Evolutionary conservation across 1,140 invertebrate genomes (phyloP), one percentile per base, ranked within the genome.

Genomic region (Kradibia gibbosae): DNA sequence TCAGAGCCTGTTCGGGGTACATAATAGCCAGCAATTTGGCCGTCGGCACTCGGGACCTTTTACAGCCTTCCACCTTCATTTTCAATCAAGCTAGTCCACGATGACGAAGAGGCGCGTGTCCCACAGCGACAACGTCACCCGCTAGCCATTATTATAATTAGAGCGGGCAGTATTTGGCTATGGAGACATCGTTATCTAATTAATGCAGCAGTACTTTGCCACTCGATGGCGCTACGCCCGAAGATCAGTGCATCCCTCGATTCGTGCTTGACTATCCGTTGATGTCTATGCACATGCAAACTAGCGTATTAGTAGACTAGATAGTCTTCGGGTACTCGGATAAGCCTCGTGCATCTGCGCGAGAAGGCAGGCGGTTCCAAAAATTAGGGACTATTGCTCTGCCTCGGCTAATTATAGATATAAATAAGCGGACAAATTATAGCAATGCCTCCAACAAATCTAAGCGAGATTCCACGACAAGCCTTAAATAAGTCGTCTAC

Each of bases 111-210:
- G 25, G 34, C 22, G 22, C 60, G 55, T 77, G 72, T 45, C 34
- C 31, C 25, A 57, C 28, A n/a, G 73, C 50, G 82, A 53, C 81
- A 82, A 83, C 83, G 79, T 50, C 82, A 57, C 67, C 31, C 70
- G 15, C 7, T 25, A 45, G 80, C 81, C 80, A 83, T 88, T 85
- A 83, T 85, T 83, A 85, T 86, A 88, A 88, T 87, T 88, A 87
- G 85, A 88, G 82, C 85, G 78, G 84, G 87, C 87, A 84, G 87
- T 89, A 88, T 83, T 85, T 83, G 88, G 83, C 82, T 84, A 85
- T 86, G 83, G 85, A 76, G 80, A 81, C 84, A 83, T 89, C 88
- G 87, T 86, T 89, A 88, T 86, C 85, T 88, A 90, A 91, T 91
- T 90, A 90, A 86, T 84, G 83, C 84, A 75, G 83, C 22, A 84